Conservation (phyloP, 2,113 vertebrate species). For the Oryzias melastigma region DNA sequence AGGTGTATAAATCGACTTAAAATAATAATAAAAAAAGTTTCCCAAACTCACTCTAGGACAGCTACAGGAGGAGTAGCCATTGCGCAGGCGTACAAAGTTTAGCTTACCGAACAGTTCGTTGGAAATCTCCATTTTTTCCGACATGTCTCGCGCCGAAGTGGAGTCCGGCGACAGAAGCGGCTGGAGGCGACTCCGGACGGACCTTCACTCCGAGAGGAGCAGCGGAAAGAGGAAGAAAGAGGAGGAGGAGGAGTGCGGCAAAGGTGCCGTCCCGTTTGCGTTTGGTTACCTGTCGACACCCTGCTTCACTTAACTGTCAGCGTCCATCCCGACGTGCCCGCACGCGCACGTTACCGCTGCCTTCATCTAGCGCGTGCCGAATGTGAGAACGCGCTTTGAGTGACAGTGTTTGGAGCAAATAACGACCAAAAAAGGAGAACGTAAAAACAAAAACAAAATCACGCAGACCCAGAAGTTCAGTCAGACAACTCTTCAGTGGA, state of each 20-base stretch:
- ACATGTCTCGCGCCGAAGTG: slow-evolving; percentile 68
- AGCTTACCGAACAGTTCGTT: slow-evolving; percentile 82
- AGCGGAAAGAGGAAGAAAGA: too few species aligned
- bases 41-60: too few species aligned
- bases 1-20: too few species aligned
- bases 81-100: neutral
- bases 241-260: neutral
- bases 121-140: slow-evolving; percentile 78
- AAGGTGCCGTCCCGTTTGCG: slow-evolving; percentile 17
- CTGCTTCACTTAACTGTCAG: slow-evolving; percentile 9
- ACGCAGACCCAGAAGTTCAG: slow-evolving; percentile 5
- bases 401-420: neutral
- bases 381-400: too few species aligned
- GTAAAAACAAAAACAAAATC: neutral
- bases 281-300: slow-evolving; percentile 43
- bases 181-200: neutral
- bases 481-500: slow-evolving; percentile 1
- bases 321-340: slow-evolving; percentile 15
- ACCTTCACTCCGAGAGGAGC: neutral
- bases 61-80: neutral
- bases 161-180: slow-evolving; percentile 11
- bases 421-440: rapidly evolving
- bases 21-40: too few species aligned
- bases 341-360: neutral
- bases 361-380: too few species aligned